Conservation (phyloP, 2,113 vertebrate genomes). For the Excalfactoria chinensis region DNA sequence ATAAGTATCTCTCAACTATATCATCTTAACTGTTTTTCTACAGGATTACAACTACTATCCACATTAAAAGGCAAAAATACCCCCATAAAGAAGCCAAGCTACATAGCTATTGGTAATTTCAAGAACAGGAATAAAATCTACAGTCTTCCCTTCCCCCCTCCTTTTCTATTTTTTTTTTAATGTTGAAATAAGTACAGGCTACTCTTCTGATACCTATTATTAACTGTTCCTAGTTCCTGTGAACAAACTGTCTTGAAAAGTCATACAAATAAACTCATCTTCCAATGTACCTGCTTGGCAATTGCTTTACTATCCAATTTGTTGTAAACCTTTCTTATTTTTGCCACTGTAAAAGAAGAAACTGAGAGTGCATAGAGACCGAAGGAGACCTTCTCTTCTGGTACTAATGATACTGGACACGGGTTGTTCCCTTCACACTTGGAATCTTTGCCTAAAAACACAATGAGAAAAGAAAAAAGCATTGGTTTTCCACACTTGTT, state of each 20-base stretch:
- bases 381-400: slow-evolving; percentile 97
- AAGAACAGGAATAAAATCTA: background rate
- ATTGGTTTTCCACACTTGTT: background rate
- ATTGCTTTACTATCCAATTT: slow-evolving; percentile 98
- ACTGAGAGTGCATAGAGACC: slow-evolving; percentile 93
- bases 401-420: slow-evolving; percentile 87
- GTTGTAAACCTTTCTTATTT: slow-evolving; percentile 96
- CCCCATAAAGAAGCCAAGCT: background rate
- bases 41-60: background rate
- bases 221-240: background rate
- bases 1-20: background rate
- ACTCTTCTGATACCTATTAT: background rate
- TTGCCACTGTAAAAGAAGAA: slow-evolving; percentile 93
- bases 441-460: slow-evolving; percentile 88
- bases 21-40: background rate
- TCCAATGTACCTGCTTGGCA: slow-evolving; percentile 90
- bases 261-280: background rate
- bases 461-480: background rate
- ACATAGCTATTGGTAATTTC: background rate
- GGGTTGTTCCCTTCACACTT: slow-evolving; percentile 86
- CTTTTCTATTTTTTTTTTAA: background rate
- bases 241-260: background rate
- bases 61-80: background rate
- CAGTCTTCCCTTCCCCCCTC: no score
- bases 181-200: background rate